Evolutionary conservation across 2,888 invertebrate genomes (phyloP), one percentile per base, ranked within the genome.

Genomic region (Biston stratarius): DNA sequence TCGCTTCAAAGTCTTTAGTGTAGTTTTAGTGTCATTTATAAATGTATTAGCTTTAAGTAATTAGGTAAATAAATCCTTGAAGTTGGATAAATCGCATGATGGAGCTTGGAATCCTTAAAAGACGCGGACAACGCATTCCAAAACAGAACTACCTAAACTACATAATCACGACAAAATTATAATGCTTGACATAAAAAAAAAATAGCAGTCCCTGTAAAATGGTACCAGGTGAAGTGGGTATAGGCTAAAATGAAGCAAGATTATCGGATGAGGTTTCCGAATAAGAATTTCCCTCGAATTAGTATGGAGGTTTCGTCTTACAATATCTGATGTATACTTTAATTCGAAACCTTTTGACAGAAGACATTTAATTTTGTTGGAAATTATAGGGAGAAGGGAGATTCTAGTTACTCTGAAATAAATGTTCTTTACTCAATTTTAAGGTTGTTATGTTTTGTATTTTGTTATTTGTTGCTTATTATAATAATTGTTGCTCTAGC

Each of bases 261-360:
- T 72, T 67, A 61, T 61, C 51, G 49, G 58, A 65, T 58, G 47
- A 63, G 53, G 47, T 47, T 59, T 49, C 40, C 9, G 49, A 61
- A 61, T 61, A 61, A 51, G 56, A 57, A 57, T 66, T 45, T 57
- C 38, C n/a, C 57, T 44, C 10, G 45, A 66, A 61, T 66, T 57
- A 56, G 51, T 56, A 65, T 61, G 65, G 12, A 44, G 38, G 49
- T 36, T 36, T 56, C 49, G 56, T 65, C 60, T 60, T 55, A 56
- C 34, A 48, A 49, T n/a, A 60, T 65, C 42, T 62, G 52, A 62
- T 34, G 34, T 52, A 57, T 55, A 56, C 48, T 44, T 56, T 55
- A 14, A 60, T 40, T 38, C 48, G 40, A 24, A 51, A 38, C 55
- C 53, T 59, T 52, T 56, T 56, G 48, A 62, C 47, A 40, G 47